Conservation (phyloP, 2,797 vertebrate genomes). For the Pangasius djambal region DNA sequence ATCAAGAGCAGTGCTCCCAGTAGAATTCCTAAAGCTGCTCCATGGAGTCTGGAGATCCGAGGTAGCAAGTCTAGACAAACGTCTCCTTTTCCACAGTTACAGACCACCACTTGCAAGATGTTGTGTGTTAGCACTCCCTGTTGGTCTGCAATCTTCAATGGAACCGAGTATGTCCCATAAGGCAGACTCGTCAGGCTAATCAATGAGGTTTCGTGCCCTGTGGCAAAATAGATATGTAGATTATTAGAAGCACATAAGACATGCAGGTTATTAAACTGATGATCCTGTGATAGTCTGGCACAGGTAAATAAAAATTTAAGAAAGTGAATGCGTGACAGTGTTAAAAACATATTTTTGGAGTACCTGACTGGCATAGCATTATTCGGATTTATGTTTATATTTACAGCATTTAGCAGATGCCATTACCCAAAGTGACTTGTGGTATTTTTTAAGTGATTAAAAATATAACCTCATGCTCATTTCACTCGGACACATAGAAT, state of each 20-base stretch:
- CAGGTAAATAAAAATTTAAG: background rate
- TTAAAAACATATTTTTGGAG: background rate
- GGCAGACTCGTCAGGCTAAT: constrained; percentile 66
- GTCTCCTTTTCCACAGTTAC: constrained; percentile 66
- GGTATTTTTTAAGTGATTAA: no score
- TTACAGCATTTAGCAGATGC: background rate
- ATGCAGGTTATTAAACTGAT: background rate
- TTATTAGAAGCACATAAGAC: background rate
- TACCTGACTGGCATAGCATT: background rate
- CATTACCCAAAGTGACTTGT: no score
- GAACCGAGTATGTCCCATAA: constrained; percentile 74
- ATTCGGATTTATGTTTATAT: background rate
- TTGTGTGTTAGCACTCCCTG: constrained; percentile 67
- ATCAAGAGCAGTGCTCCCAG: constrained; percentile 68
- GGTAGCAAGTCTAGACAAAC: constrained; percentile 58
- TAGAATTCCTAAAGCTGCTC: constrained; percentile 62
- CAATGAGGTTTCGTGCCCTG: constrained; percentile 74
- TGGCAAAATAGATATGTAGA: background rate
- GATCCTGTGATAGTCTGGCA: background rate
- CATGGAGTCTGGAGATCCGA: constrained; percentile 44
- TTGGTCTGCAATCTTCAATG: constrained; percentile 76
- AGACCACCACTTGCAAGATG: constrained; percentile 69
- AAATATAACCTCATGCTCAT: no score
- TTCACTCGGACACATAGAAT: no score
- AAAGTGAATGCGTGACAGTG: background rate